Percentiles rank a stretch among this genome's conserved stretches.
phyloP scores from a whole-genome alignment of 2,797 vertebrate genomes.

The Chiroxiphia lanceolata region DNA sequence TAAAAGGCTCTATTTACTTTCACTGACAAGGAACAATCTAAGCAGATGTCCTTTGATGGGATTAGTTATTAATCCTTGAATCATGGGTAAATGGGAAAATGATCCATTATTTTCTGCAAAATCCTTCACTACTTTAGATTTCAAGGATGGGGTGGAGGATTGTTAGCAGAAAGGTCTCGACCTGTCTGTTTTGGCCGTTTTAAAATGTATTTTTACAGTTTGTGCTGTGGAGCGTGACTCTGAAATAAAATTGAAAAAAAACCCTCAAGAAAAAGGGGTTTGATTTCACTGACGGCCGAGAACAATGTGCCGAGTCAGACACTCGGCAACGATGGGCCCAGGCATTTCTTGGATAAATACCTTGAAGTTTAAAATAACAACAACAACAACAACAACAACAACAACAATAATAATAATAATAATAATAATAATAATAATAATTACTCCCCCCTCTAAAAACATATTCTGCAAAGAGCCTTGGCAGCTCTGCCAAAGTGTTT shows the following conservation, averaged over 20 bases:
- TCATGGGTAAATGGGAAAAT: conserved; percentile 81
- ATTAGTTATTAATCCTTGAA: conserved; percentile 83
- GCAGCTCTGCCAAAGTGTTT: neutral
- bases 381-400: fast-evolving
- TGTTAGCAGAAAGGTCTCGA: neutral
- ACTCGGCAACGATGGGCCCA: fast-evolving
- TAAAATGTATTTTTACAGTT: neutral
- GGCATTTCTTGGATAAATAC: neutral
- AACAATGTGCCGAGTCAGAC: neutral
- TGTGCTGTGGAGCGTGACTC: neutral
- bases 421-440: neutral
- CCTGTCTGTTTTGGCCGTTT: neutral
- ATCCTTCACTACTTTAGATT: conserved; percentile 39
- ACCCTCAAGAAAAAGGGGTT: neutral
- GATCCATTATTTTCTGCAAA: conserved; percentile 79
- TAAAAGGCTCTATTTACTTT: conserved; percentile 82
- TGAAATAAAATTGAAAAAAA: neutral
- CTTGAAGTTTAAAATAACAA: no score
- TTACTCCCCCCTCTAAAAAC: neutral
- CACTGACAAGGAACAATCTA: conserved; percentile 77
- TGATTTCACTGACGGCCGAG: neutral
- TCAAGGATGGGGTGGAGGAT: neutral
- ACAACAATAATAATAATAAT: neutral
- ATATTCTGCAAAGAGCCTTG: neutral
- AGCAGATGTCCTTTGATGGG: conserved; percentile 86